These are phyloP conservation scores for Eilema depressum DNA, from an alignment of 2,888 invertebrate species.

Conservation along the genomic window DNA sequence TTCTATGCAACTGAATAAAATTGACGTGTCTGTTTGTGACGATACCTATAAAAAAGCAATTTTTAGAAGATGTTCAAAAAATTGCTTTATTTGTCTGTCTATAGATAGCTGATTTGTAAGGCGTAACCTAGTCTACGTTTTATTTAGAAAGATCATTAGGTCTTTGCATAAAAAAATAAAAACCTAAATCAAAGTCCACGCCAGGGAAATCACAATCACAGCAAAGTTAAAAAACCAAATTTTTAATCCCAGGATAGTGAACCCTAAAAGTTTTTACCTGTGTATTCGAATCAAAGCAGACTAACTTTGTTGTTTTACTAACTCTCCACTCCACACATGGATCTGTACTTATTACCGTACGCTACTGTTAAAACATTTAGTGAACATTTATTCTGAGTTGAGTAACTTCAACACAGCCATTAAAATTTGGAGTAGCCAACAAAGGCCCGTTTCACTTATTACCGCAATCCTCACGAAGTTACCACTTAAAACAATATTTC, in stretches of 20 bases:
- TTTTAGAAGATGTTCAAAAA: too few relatives aligned
- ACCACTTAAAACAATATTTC: constrained; percentile 1
- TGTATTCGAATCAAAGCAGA: neutral
- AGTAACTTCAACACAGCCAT: neutral
- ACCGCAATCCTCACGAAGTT: neutral
- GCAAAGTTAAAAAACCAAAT: too few relatives aligned
- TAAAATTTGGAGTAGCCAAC: neutral
- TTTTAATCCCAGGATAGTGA: neutral
- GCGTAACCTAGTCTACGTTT: too few relatives aligned
- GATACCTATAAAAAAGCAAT: too few relatives aligned
- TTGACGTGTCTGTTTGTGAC: too few relatives aligned
- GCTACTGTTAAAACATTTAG: neutral
- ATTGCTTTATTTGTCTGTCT: too few relatives aligned
- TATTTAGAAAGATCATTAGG: too few relatives aligned
- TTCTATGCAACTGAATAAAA: too few relatives aligned
- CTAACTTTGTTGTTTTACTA: neutral
- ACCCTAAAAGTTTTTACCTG: neutral
- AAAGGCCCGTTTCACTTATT: neutral
- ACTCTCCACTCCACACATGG: neutral
- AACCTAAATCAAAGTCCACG: too few relatives aligned
- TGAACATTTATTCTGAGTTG: neutral
- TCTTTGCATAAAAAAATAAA: too few relatives aligned
- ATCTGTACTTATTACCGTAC: neutral
- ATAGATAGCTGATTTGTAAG: too few relatives aligned
- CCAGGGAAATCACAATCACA: too few relatives aligned